These are phyloP conservation scores for Blastobasis lacticolella DNA, from an alignment of 2,888 invertebrate genomes.

Conservation along the genomic window DNA sequence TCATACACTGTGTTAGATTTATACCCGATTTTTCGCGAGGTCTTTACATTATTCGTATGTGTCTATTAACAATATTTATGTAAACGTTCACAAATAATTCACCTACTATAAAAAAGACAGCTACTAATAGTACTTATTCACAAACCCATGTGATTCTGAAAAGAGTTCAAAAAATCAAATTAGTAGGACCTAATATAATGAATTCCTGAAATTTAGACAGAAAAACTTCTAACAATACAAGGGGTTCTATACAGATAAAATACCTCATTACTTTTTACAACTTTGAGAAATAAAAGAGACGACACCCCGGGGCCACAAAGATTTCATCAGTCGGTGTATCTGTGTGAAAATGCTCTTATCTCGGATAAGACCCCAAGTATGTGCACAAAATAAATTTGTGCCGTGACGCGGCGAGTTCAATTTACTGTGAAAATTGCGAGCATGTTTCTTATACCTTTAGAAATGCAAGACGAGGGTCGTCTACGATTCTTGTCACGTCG, in stretches of 20 bases:
- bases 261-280: constrained; percentile 61
- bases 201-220: constrained; percentile 17
- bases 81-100: too few species aligned
- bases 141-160: too few species aligned
- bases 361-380: constrained; percentile 39
- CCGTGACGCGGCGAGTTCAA: constrained; percentile 49
- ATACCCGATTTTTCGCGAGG: too few species aligned
- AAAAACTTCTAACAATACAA: constrained; percentile 38
- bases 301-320: constrained; percentile 35
- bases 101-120: too few species aligned
- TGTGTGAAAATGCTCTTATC: constrained; percentile 39
- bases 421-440: constrained; percentile 57
- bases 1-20: too few species aligned
- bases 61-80: too few species aligned
- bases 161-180: too few species aligned
- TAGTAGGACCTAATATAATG: too few species aligned
- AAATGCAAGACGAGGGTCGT: constrained; percentile 28
- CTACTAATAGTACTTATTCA: too few species aligned
- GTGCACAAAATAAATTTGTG: constrained; percentile 53
- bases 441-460: constrained; percentile 31
- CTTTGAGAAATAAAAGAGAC: constrained; percentile 50
- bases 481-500: constrained; percentile 51
- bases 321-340: constrained; percentile 42
- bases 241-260: constrained; percentile 45
- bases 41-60: too few species aligned